Conservation (phyloP, 2,797 vertebrate genomes). For the Tokudaia muenninki region DNA sequence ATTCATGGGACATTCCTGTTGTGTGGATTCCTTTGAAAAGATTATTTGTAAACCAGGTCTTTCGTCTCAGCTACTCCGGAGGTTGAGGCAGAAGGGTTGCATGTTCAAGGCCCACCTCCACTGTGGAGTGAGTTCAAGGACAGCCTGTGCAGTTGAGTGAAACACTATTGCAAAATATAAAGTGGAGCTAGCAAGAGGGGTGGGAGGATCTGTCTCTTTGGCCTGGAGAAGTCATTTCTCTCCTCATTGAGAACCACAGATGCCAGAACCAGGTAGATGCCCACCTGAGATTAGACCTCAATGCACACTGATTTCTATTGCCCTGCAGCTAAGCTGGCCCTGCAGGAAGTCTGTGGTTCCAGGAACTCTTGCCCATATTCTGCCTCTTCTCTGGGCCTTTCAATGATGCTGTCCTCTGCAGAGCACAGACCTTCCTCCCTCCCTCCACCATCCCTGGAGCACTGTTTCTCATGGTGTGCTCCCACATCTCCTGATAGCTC, state of each 20-base stretch:
- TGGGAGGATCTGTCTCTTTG: background rate
- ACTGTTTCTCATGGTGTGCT: background rate
- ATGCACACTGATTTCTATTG: accelerated
- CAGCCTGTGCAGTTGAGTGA: background rate
- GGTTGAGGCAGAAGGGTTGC: background rate
- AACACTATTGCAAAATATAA: background rate
- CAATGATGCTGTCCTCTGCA: background rate
- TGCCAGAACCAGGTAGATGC: background rate
- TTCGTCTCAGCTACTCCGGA: background rate
- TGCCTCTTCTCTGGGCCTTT: background rate
- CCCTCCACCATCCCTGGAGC: background rate
- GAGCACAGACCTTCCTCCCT: background rate
- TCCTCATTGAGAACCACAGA: background rate
- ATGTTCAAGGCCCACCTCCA: background rate
- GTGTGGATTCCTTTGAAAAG: background rate
- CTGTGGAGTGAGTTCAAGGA: background rate
- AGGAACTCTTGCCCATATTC: background rate
- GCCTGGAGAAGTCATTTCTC: background rate
- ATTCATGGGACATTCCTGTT: background rate
- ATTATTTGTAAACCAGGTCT: background rate
- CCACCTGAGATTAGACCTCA: background rate
- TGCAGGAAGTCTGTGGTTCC: background rate
- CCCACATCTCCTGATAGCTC: background rate
- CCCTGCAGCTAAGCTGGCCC: background rate
- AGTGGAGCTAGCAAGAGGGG: background rate